Evolutionary conservation across 2,113 vertebrate genomes (phyloP).

Genomic region (Tachuris rubrigastra): DNA sequence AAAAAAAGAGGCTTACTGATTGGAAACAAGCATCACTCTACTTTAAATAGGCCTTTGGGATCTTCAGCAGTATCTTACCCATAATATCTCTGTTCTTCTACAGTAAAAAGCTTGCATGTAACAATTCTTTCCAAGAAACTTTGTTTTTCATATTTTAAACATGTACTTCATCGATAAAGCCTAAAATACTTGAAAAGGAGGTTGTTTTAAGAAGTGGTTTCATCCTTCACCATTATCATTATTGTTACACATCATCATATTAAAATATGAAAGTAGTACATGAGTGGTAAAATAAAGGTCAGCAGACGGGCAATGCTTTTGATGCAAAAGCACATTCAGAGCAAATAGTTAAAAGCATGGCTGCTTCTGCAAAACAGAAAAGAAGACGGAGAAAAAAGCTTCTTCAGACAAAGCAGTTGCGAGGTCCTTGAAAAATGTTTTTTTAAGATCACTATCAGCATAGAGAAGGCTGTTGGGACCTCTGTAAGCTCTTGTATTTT

Average conservation of each 20-base stretch:
- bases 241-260: neutral
- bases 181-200: constrained; percentile 23
- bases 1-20: neutral
- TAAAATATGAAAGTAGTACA: neutral
- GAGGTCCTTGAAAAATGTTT: neutral
- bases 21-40: neutral
- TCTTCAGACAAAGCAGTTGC: neutral
- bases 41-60: neutral
- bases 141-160: neutral
- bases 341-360: neutral
- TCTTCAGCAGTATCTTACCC: neutral
- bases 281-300: neutral
- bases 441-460: neutral
- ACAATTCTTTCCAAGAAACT: neutral
- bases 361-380: neutral
- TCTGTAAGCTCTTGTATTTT: constrained; percentile 14
- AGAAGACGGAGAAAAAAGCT: constrained; percentile 16
- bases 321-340: constrained; percentile 18
- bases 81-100: neutral
- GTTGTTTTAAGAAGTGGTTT: neutral
- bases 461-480: neutral
- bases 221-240: constrained; percentile 8
- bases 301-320: constrained; percentile 6
- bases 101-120: neutral
- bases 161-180: constrained; percentile 21